Conservation (phyloP, 2,888 invertebrate species). For the Drosophila nr. perissopoda region DNA sequence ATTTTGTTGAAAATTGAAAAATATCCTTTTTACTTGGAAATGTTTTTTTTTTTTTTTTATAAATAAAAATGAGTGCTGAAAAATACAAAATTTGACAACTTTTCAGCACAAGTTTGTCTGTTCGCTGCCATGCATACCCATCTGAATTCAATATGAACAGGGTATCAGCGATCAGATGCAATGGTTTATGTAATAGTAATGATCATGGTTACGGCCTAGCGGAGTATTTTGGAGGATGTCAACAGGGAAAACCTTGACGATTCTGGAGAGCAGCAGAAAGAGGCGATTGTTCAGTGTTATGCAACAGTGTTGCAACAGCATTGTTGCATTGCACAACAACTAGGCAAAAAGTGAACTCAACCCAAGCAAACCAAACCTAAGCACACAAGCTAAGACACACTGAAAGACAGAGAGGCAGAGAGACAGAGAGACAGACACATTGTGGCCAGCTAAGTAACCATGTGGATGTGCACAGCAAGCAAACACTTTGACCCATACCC, state of each 20-base stretch:
- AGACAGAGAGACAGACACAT: slow-evolving; percentile 17
- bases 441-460: slow-evolving; percentile 17
- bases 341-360: slow-evolving; percentile 13
- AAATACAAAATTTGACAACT: accelerated
- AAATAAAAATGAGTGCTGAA: background rate
- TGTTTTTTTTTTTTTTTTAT: background rate
- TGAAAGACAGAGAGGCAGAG: background rate
- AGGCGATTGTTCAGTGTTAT: slow-evolving; percentile 26
- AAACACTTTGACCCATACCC: slow-evolving; percentile 60
- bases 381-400: background rate
- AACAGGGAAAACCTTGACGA: slow-evolving; percentile 15
- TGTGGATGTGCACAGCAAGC: slow-evolving; percentile 32
- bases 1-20: background rate
- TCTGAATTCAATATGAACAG: background rate
- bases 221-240: background rate
- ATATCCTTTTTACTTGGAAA: background rate
- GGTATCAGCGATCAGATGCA: background rate
- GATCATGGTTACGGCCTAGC: background rate
- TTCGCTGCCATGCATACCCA: background rate
- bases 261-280: slow-evolving; percentile 18
- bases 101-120: background rate
- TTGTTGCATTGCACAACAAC: slow-evolving; percentile 37
- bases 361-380: slow-evolving; percentile 11
- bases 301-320: slow-evolving; percentile 44
- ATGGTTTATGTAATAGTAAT: background rate